A percentile compares a stretch with the other conserved stretches of the same genome.
Conservation (phyloP, 2,113 vertebrate genomes). For the Peromyscus maniculatus region DNA sequence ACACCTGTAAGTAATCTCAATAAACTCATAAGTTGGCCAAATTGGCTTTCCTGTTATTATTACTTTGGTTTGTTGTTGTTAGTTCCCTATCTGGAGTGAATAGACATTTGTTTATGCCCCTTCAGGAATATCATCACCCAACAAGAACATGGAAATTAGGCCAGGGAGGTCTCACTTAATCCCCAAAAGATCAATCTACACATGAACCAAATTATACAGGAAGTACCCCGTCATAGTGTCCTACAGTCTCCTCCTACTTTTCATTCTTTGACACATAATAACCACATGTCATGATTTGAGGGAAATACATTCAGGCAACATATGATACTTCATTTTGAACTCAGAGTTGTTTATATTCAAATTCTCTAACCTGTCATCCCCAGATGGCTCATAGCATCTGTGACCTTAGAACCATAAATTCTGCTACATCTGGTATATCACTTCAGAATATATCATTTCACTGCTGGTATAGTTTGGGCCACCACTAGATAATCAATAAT, state of each 20-base stretch:
- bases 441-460: background rate
- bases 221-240: background rate
- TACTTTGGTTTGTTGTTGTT: background rate
- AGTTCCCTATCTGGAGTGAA: background rate
- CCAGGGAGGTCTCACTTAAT: background rate
- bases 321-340: conserved; percentile 22
- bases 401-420: background rate
- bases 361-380: background rate
- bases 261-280: background rate
- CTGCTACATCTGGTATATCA: background rate
- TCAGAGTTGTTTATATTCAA: background rate
- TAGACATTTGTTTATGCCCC: background rate
- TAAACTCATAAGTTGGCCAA: background rate
- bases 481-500: background rate
- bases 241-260: background rate
- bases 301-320: background rate
- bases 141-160: background rate
- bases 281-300: background rate
- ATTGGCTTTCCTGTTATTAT: background rate
- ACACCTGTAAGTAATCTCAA: background rate
- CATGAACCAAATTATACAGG: background rate
- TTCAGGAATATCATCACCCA: background rate
- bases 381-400: background rate
- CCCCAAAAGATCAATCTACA: background rate
- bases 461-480: background rate